Conservation (phyloP, 2,113 vertebrate genomes). For the Cettia cetti region DNA sequence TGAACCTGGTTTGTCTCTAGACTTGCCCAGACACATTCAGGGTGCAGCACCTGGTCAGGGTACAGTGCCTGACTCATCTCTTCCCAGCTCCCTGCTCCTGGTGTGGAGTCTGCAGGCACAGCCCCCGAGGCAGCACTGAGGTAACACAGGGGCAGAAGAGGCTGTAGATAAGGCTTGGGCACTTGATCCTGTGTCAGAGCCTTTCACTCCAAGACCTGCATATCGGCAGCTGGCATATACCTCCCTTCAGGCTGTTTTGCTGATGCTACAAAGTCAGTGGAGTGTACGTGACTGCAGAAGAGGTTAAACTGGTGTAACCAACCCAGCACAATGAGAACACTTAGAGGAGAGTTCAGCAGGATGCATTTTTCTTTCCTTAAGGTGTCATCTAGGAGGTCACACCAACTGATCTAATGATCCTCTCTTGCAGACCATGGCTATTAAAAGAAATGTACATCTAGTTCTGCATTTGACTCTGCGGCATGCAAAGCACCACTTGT, state of each 20-base stretch:
- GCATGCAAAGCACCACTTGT: not conserved
- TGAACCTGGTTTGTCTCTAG: not conserved
- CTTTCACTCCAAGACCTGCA: not conserved
- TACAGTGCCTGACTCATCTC: not conserved
- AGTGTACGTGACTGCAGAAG: not conserved
- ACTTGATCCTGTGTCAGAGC: not conserved
- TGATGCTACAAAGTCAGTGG: not conserved
- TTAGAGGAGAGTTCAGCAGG: not conserved
- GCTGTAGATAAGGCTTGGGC: not conserved
- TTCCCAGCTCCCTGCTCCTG: not conserved
- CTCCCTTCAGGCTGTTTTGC: not conserved
- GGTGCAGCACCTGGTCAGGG: not conserved
- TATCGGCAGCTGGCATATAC: not conserved
- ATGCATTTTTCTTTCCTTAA: not conserved
- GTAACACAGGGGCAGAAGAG: not conserved
- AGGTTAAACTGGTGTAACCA: not conserved
- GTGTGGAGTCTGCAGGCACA: rapidly evolving
- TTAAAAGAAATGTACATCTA: not conserved
- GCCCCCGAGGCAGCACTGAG: not conserved
- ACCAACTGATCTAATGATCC: not conserved
- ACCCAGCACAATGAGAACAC: not conserved
- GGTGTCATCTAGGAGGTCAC: not conserved
- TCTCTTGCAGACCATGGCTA: not conserved
- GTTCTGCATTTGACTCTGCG: not conserved
- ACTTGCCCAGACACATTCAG: not conserved